Percentiles rank a stretch among this genome's conserved stretches.
phyloP scores from a whole-genome alignment of 2,888 invertebrate genomes.

The Eilema sororculum region DNA sequence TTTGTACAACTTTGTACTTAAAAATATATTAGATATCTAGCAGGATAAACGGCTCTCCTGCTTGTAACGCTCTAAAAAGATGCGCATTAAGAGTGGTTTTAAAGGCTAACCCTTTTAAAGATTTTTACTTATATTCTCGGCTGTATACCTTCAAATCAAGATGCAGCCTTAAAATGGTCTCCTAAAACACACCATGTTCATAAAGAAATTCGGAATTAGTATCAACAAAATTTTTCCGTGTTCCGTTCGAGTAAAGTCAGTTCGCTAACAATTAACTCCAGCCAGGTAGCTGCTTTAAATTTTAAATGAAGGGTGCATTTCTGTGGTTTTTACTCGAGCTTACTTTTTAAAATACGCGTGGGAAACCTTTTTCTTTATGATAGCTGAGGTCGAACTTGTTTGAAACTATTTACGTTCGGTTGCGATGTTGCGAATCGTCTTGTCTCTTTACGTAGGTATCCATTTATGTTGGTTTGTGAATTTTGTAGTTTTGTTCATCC shows the following conservation, averaged over 20 bases:
- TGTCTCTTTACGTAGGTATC: not conserved
- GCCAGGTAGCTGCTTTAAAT: conserved; percentile 57
- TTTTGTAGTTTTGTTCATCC: not conserved
- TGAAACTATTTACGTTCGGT: conserved; percentile 22
- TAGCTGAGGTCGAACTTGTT: conserved; percentile 33
- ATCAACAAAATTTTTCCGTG: conserved; percentile 25
- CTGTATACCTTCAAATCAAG: no score
- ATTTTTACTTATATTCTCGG: no score
- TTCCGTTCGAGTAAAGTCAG: conserved; percentile 31
- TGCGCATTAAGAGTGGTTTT: no score
- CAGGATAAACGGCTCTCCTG: no score
- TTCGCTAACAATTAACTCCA: conserved; percentile 60
- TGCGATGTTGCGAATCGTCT: not conserved
- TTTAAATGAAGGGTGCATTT: conserved; percentile 62
- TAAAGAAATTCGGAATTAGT: conserved; percentile 24
- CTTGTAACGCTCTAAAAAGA: no score
- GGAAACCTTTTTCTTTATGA: conserved; percentile 43
- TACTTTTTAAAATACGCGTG: conserved; percentile 58
- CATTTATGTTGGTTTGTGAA: not conserved
- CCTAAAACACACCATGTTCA: conserved; percentile 5
- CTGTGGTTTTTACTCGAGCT: conserved; percentile 57
- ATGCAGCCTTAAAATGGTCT: no score
- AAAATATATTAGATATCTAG: no score
- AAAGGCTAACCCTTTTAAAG: no score
- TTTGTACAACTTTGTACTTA: no score